A percentile compares a stretch with the other conserved stretches of the same genome.
These are phyloP conservation scores for Callipepla squamata DNA, from an alignment of 2,113 vertebrate species.

Conservation along the genomic window DNA sequence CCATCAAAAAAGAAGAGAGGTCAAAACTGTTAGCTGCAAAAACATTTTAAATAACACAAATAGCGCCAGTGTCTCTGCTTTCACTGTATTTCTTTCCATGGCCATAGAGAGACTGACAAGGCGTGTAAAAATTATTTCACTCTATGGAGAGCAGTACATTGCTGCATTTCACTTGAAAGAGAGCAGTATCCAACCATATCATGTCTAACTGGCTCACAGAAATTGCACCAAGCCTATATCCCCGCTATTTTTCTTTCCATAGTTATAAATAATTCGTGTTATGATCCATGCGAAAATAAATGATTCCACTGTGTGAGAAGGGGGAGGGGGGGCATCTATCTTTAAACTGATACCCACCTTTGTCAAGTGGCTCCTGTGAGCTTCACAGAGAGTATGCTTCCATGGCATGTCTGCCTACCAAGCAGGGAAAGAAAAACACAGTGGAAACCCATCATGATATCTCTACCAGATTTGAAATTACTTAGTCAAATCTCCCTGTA, in stretches of 20 bases:
- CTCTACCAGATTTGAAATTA: not conserved
- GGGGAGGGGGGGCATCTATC: constrained; percentile 15
- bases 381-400: not conserved
- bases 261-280: constrained; percentile 48
- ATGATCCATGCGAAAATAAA: constrained; percentile 48
- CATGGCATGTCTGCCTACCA: not conserved
- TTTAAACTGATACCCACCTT: constrained; percentile 13
- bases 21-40: constrained; percentile 61
- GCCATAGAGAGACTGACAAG: constrained; percentile 30
- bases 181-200: not conserved
- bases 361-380: not conserved
- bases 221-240: constrained; percentile 1
- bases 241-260: constrained; percentile 64
- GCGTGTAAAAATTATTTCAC: constrained; percentile 67
- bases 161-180: constrained; percentile 47
- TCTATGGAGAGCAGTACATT: constrained; percentile 33
- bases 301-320: not conserved
- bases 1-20: constrained; percentile 44
- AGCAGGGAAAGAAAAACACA: not conserved
- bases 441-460: not conserved
- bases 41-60: constrained; percentile 62
- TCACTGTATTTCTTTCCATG: constrained; percentile 68
- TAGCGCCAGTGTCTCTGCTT: constrained; percentile 42
- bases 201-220: constrained; percentile 6
- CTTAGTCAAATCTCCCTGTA: not conserved